Base-by-base conservation (phyloP, 2,888 invertebrate species). In the Diarsia brunnea region DNA sequence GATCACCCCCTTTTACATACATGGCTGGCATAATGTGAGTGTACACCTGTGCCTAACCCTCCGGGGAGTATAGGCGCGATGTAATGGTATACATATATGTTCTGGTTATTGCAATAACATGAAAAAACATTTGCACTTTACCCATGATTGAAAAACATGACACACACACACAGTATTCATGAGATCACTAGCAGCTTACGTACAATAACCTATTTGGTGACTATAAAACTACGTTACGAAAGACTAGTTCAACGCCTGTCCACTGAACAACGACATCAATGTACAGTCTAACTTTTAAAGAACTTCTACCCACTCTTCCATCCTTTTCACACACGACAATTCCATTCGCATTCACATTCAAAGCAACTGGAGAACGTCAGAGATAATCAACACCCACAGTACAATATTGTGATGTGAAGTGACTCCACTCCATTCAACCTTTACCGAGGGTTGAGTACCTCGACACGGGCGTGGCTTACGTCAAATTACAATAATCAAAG, bases 401-500 rank as follows among this genome's bases (percentile, higher is more conserved):
- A 78, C 74, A 78, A 77, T 78, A 79, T 79, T 81, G 75, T 79
- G 74, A 84, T 77, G 78, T 83, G 83, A 84, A 82, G 73, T 86
- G 77, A 73, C 82, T 85, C 61, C 72, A 75, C 78, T 76, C 61
- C 66, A 86, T 81, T 85, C 85, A 86, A 81, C 68, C 69, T 61
- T 71, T 68, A 73, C 69, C 78, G 61, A 83, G 81, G 75, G 77
- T 69, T 77, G 78, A 84, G 78, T 38, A 68, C 65, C 63, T 53
- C 70, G 53, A 66, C 21, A 12, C 27, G 73, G 84, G 86, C 78
- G 83, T 85, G 84, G 81, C 79, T 84, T 79, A 78, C 51, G 77
- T 73, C 60, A 83, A 84, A 89, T 89, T 82, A 86, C 86, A 79
- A 85, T 84, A 88, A 87, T 89, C 87, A 88, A 83, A 84, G 80